A percentile compares a stretch with the other conserved stretches of the same genome.
Conservation (phyloP, 23 tunicate species). For the Diplosoma virens region DNA sequence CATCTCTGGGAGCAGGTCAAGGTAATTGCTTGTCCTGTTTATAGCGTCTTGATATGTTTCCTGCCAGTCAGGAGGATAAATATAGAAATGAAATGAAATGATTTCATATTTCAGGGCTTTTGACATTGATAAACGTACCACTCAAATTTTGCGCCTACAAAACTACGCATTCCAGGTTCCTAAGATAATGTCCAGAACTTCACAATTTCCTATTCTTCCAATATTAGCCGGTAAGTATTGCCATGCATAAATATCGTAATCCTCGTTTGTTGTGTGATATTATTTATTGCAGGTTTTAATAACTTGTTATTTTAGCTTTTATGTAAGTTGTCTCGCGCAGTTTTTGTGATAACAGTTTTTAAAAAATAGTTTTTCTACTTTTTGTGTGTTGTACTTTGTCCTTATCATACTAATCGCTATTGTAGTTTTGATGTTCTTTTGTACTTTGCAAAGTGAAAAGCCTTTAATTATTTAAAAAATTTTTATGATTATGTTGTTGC, state of each 20-base stretch:
- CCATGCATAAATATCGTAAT: neutral
- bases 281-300: neutral
- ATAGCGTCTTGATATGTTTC: too few relatives aligned
- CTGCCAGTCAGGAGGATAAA: too few relatives aligned
- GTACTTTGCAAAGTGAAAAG: too few relatives aligned
- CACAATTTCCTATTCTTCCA: neutral
- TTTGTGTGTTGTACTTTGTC: too few relatives aligned
- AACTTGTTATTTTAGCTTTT: neutral
- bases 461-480: too few relatives aligned
- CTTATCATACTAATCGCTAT: too few relatives aligned
- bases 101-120: neutral
- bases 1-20: neutral
- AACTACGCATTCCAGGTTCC: neutral
- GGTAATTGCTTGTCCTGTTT: neutral
- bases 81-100: neutral
- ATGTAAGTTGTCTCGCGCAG: too few relatives aligned
- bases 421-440: too few relatives aligned
- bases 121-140: constrained; percentile 4
- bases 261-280: neutral
- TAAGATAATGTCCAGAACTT: neutral
- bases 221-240: constrained; percentile 3
- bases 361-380: too few relatives aligned
- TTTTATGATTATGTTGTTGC: too few relatives aligned
- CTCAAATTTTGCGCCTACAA: constrained; percentile 8
- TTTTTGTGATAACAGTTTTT: too few relatives aligned